Percentiles rank a stretch among this genome's conserved stretches.
Evolutionary conservation across 2,888 invertebrate genomes (phyloP).

Genomic region (Chrysopilus asiliformis): DNA sequence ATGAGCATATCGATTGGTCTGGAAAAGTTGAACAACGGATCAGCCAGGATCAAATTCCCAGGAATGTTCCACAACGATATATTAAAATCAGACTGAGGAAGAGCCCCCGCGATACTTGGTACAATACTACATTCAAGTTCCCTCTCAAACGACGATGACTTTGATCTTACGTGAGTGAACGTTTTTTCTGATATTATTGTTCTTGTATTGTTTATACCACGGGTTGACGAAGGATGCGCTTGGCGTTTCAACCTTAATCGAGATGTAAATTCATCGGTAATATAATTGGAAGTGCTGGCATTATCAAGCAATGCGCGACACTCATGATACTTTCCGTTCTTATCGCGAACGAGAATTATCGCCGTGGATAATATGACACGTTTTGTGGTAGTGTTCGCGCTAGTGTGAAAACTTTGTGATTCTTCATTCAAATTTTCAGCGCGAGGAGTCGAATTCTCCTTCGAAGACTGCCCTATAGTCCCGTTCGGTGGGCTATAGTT

Average conservation of each 20-base stretch:
- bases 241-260: background rate
- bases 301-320: no score
- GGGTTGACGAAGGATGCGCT: background rate
- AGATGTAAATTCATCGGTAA: background rate
- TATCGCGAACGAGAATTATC: background rate
- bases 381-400: background rate
- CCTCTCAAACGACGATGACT: background rate
- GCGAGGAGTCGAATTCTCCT: no score
- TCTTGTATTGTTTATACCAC: background rate
- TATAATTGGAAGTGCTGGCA: background rate
- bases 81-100: background rate
- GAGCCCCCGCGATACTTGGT: background rate
- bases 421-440: background rate
- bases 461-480: no score
- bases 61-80: slow-evolving; percentile 1
- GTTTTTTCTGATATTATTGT: background rate
- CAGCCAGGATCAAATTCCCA: background rate
- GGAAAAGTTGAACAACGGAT: background rate
- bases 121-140: background rate
- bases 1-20: background rate
- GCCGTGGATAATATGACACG: background rate
- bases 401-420: background rate
- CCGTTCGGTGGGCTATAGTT: background rate
- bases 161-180: background rate
- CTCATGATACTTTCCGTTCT: background rate